Percentiles rank a stretch among this genome's conserved stretches.
Evolutionary conservation across 2,888 invertebrate species (phyloP).

Genomic region (Adelphocoris suturalis): DNA sequence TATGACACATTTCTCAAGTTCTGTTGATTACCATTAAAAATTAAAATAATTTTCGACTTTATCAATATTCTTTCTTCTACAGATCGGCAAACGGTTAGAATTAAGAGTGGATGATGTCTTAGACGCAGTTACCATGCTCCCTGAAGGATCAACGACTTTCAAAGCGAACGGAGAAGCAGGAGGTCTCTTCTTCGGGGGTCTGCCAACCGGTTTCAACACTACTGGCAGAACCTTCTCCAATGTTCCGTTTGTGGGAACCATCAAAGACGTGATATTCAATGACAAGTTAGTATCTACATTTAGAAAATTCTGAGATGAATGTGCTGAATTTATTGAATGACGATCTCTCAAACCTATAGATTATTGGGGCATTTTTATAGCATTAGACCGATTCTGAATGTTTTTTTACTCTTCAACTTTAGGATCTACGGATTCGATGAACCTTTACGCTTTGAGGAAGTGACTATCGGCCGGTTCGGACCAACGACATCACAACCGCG

Average conservation of each 20-base stretch:
- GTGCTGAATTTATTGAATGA: no score
- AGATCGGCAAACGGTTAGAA: slow-evolving; percentile 80
- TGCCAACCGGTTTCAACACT: slow-evolving; percentile 82
- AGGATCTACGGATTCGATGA: slow-evolving; percentile 84
- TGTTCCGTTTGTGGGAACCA: slow-evolving; percentile 86
- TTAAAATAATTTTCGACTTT: no score
- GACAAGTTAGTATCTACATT: slow-evolving; percentile 82
- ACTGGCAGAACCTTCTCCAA: slow-evolving; percentile 81
- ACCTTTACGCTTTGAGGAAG: slow-evolving; percentile 84
- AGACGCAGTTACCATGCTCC: slow-evolving; percentile 81
- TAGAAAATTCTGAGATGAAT: no score
- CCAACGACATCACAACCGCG: slow-evolving; percentile 78
- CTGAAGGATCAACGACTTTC: slow-evolving; percentile 81
- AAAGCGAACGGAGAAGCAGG: slow-evolving; percentile 82
- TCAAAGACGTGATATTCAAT: slow-evolving; percentile 91
- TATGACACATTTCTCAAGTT: no score
- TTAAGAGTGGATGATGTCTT: slow-evolving; percentile 88
- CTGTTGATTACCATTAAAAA: no score
- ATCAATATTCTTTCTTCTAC: neutral
- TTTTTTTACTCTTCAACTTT: neutral
- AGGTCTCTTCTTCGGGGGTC: slow-evolving; percentile 89
- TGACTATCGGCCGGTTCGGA: slow-evolving; percentile 84
- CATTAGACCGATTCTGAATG: neutral
- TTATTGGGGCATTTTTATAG: no score
- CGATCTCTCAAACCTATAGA: no score